Conservation (phyloP, 2,113 vertebrate species). For the Daboia siamensis region DNA sequence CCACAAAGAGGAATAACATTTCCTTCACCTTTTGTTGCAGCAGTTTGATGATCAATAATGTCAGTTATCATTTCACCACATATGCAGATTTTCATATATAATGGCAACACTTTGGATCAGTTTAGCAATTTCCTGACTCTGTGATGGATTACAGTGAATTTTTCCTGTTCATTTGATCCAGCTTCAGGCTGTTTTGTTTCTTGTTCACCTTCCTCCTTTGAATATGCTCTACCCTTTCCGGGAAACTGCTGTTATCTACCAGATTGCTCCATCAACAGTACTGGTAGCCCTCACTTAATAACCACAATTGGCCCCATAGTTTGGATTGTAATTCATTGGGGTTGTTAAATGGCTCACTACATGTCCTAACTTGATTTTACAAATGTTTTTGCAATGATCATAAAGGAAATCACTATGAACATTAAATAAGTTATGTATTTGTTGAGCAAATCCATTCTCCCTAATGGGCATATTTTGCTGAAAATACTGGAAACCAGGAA, state of each 20-base stretch:
- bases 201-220: background rate
- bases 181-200: background rate
- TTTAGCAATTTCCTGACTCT: background rate
- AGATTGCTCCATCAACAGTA: background rate
- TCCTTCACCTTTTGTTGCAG: background rate
- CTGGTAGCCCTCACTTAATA: background rate
- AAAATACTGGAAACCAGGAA: background rate
- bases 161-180: background rate
- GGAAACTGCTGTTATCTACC: background rate
- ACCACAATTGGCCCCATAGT: background rate
- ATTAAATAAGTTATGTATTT: background rate
- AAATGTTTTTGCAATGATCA: background rate
- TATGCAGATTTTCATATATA: background rate
- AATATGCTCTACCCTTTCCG: background rate
- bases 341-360: background rate
- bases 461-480: background rate
- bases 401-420: background rate
- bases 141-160: background rate
- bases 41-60: background rate
- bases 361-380: background rate
- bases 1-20: background rate
- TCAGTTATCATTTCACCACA: background rate
- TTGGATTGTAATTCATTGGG: background rate
- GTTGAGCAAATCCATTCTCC: background rate
- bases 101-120: background rate